Evolutionary conservation across 2,888 invertebrate species (phyloP), one percentile per base, ranked within the genome.

Genomic region (Lucinisca nassula): DNA sequence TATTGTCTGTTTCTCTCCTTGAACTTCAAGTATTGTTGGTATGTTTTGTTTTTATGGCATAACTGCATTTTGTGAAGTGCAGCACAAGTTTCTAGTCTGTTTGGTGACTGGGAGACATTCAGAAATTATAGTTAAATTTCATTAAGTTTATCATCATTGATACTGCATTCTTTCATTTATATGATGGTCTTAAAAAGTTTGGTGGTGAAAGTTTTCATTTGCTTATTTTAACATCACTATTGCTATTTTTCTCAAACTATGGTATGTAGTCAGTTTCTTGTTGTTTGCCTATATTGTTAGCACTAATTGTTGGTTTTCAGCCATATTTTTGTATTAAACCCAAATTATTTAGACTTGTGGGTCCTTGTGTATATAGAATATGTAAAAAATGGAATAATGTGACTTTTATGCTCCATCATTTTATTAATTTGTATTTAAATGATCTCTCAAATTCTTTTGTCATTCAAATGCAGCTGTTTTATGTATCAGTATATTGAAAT

Each of bases 261-360:
- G 4, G 17, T 67, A 67, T 67, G 67, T 67, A 67, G 35, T 24
- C 32, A 35, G 4, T 67, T 67, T 67, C 67, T 67, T 67, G 67
- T 67, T 67, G 67, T 67, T 67, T 67, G 67, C 67, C 67, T 67
- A 17, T 14, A 67, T 67, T 67, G 67, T 67, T 67, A 67, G 67
- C 67, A 67, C 67, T 67, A 67, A 67, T 67, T 67, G 67, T 67
- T 67, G 67, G 67, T 67, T 67, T 61, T 32, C 67, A 12, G 67
- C 67, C 67, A 67, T 67, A 67, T 21, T 67, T 67, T 58, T 67
- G 67, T 67, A 67, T 67, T 67, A 67, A 67, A 67, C 67, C 67
- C 24, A 12, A 35, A 67, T n/a, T 67, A 67, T 67, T 67, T 67
- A 67, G 67, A 67, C 24, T 67, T 67, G 67, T 67, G 67, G 67